Evolutionary conservation across 1,140 invertebrate genomes (phyloP), one percentile per base, ranked within the genome.

Genomic region (Drosophila funebris): DNA sequence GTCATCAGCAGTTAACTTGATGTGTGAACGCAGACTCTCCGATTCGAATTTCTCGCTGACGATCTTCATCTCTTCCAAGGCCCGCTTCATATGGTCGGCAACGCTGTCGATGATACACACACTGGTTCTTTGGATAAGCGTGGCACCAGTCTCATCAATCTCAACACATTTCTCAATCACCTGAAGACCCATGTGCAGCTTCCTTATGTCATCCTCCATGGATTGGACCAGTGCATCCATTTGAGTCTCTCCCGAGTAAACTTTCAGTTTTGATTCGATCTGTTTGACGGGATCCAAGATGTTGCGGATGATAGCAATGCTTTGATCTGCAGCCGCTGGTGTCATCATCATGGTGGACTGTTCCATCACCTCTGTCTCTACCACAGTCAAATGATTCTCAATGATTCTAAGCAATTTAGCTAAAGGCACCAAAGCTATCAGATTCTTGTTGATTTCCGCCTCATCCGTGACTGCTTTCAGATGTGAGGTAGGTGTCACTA

Each of bases 121-220:
- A 76, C 94, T 94, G 0, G 94, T 95, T 76, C 93, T 93, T 76
- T 95, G 94, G 1, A 95, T 94, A 16, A 95, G 88, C 1, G 94
- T 95, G 60, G 93, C 94, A 11, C 94, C 94, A 14, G 93, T 93
- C 58, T 93, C 94, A 88, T 95, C 94, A 24, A 95, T 92, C 73
- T 95, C 94, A 31, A 95, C 93, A 80, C 95, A 95, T 89, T 95
- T 95, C 90, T 95, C 94, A 63, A 95, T 93, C 5, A 95, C 92
- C 36, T 93, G 93, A 20, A 95, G 90, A 60, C 93, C 93, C 89
- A 94, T 93, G 79, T 95, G 93, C 8, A 95, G 83, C 22, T 93
- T 92, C 78, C 94, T 93, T 41, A 95, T 92, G 16, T 94, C 93
- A 37, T 94, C 92, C 14, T 93, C 92, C 56, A 95, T 90, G 22